These are phyloP conservation scores for Sebastes itinus DNA, from an alignment of 2,797 vertebrate species.

Conservation along the genomic window DNA sequence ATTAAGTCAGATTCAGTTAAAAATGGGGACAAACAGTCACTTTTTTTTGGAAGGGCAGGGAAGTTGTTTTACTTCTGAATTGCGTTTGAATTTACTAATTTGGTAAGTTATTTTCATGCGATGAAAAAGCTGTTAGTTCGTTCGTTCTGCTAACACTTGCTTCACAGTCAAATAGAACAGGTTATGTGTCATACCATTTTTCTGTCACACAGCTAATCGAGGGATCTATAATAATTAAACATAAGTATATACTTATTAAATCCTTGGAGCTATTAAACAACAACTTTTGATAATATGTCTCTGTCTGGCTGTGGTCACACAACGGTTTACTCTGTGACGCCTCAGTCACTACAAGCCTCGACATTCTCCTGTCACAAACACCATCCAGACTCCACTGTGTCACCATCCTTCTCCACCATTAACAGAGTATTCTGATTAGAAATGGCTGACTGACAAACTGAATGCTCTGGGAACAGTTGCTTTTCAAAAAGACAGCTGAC, in stretches of 20 bases:
- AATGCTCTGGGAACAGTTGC: slow-evolving; percentile 72
- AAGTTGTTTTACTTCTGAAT: slow-evolving; percentile 40
- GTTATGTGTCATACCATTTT: background rate
- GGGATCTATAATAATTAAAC: background rate
- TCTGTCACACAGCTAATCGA: slow-evolving; percentile 4
- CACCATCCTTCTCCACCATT: slow-evolving; percentile 49
- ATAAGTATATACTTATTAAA: background rate
- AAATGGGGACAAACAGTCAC: slow-evolving; percentile 71
- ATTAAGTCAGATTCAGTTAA: slow-evolving; percentile 85
- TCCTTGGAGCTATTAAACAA: slow-evolving; percentile 13
- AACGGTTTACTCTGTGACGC: background rate
- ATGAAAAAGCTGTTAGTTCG: background rate
- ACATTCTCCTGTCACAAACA: slow-evolving; percentile 37
- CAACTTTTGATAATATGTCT: slow-evolving; percentile 35
- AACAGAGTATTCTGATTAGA: slow-evolving; percentile 75
- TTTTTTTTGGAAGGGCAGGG: slow-evolving; percentile 43
- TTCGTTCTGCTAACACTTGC: slow-evolving; percentile 11
- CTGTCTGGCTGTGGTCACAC: slow-evolving; percentile 48
- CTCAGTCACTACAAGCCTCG: background rate
- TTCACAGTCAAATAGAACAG: background rate
- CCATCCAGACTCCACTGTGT: slow-evolving; percentile 31
- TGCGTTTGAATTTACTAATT: slow-evolving; percentile 39
- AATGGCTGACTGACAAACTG: slow-evolving; percentile 50
- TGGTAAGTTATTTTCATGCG: slow-evolving; percentile 12
- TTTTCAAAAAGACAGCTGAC: slow-evolving; percentile 75